Evolutionary conservation across 2,797 vertebrate species (phyloP).

Genomic region (Macropodus opercularis): DNA sequence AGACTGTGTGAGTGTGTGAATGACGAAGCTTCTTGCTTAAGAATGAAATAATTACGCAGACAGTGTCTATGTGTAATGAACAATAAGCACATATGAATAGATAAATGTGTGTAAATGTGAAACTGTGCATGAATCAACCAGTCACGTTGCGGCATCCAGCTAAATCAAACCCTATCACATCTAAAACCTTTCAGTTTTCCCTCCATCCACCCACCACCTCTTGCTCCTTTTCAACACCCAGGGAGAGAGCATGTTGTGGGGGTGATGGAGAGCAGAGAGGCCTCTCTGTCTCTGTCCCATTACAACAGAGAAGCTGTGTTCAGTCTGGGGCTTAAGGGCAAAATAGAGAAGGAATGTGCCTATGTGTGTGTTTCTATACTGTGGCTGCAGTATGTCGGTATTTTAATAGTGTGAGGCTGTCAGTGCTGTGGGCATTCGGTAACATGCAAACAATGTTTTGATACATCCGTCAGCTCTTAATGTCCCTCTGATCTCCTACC

Average conservation of each 20-base stretch:
- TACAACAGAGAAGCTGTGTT: constrained; percentile 69
- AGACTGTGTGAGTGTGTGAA: constrained; percentile 13
- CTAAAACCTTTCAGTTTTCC: background rate
- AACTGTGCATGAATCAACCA: background rate
- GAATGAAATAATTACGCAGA: constrained; percentile 27
- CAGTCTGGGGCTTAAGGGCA: constrained; percentile 39
- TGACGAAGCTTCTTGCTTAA: constrained; percentile 11
- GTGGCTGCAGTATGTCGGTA: background rate
- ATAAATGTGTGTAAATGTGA: background rate
- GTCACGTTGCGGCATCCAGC: constrained; percentile 7
- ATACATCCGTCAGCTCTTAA: constrained; percentile 25
- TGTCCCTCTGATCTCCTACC: constrained; percentile 36
- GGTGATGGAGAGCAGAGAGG: constrained; percentile 62
- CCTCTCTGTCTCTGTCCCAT: constrained; percentile 61
- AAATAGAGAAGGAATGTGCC: constrained; percentile 43
- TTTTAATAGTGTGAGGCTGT: background rate
- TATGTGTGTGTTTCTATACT: constrained; percentile 25
- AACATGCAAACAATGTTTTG: constrained; percentile 3
- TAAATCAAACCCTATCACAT: background rate
- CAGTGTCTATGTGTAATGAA: background rate
- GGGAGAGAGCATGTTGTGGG: constrained; percentile 28
- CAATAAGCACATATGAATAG: background rate
- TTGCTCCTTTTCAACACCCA: constrained; percentile 33
- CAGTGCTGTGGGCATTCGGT: background rate
- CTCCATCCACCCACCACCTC: constrained; percentile 4